Base-by-base conservation (phyloP, 1,140 invertebrate genomes). In the Mycetomoellerius zeteki region DNA sequence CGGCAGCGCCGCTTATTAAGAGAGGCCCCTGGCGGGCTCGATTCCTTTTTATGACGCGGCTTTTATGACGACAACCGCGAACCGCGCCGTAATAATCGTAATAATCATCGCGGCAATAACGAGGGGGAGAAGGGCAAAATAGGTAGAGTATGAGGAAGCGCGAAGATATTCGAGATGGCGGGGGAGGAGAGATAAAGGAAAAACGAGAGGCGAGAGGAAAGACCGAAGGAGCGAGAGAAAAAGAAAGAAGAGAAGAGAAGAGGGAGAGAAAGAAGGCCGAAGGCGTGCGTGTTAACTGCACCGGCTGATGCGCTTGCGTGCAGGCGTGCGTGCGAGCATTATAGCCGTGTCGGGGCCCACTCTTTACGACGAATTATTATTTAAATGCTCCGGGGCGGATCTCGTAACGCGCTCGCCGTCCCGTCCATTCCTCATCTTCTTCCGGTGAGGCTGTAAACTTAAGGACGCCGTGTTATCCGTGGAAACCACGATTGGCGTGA, bases 11-110 rank as follows among this genome's bases (percentile, higher is more conserved):
- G 86, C 90, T 92, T 93, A 93, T 92, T 92, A 93, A 92, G 88
- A 87, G 77, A 67, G 56, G 86, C 89, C 85, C 71, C 75, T 80
- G 86, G 62, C 65, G 72, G 86, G 88, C 87, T 81, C 85, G 86
- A 90, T 93, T 88, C 78, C 91, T 93, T 92, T 92, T 93, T 92
- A 92, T 89, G 91, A 86, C 86, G 56, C 71, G 75, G 88, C 89
- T 93, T 93, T 93, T 93, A 93, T 90, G 93, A 93, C 90, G 86
- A 92, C 92, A 91, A 92, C 87, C 88, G 91, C 88, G 88, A 91
- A 89, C 89, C 87, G 86, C 86, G 89, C 88, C 90, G 93, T 92
- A 94, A 94, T 94, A 94, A 94, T 94, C 93, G 91, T 92, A 94
- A 94, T 94, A 94, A 94, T 94, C 91, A 92, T 91, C 91, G 86